These are phyloP conservation scores for Lymantria dispar DNA, from an alignment of 2,888 invertebrate genomes.

Conservation along the genomic window DNA sequence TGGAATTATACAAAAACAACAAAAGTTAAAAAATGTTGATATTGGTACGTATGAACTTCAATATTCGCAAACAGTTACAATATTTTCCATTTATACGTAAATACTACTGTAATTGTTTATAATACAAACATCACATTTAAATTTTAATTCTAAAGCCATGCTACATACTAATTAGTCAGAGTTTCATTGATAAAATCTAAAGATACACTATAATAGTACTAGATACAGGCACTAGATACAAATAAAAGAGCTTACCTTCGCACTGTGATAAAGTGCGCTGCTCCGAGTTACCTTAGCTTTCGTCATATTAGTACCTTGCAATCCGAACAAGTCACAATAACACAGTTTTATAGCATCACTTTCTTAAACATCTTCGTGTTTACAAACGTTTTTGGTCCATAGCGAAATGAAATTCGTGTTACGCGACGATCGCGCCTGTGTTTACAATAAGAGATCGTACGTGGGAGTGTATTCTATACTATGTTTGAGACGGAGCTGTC, in stretches of 20 bases:
- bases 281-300: constrained; percentile 82
- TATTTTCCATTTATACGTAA: no score
- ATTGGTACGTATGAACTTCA: no score
- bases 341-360: constrained; percentile 68
- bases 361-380: constrained; percentile 53
- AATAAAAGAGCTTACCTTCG: constrained; percentile 83
- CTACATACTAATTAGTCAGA: neutral
- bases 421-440: constrained; percentile 57
- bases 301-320: constrained; percentile 68
- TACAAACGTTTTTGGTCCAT: constrained; percentile 51
- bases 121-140: no score
- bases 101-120: no score
- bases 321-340: constrained; percentile 51
- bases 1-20: constrained; percentile 35
- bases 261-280: constrained; percentile 88
- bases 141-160: no score
- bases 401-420: constrained; percentile 49
- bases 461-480: constrained; percentile 75
- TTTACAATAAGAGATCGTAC: constrained; percentile 72
- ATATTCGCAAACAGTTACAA: no score
- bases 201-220: no score
- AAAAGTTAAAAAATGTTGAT: neutral
- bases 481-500: constrained; percentile 46
- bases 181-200: no score
- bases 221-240: neutral